Conservation (phyloP, 2,797 vertebrate genomes). For the Champsocephalus esox region DNA sequence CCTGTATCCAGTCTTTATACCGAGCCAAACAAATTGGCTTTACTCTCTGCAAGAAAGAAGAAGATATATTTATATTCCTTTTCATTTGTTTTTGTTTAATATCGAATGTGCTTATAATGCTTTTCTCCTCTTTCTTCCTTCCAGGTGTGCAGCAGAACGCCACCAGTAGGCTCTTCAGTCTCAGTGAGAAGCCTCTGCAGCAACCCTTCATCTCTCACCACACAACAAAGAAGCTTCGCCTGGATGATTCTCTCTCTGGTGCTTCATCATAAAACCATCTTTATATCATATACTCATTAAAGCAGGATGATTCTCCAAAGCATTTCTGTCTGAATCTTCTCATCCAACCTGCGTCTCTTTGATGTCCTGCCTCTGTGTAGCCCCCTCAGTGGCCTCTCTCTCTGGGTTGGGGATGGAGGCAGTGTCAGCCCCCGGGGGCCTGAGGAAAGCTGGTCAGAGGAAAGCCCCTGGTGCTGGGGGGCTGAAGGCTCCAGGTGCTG, state of each 20-base stretch:
- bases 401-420: conserved; percentile 62
- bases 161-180: conserved; percentile 4
- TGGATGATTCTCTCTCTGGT: conserved; percentile 70
- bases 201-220: conserved; percentile 45
- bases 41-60: neutral
- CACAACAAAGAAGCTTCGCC: conserved; percentile 69
- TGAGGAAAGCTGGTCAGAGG: conserved; percentile 68
- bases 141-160: conserved; percentile 56
- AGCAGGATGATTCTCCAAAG: neutral
- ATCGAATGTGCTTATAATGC: neutral
- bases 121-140: neutral
- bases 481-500: conserved; percentile 75
- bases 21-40: neutral
- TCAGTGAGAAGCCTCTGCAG: conserved; percentile 58
- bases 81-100: neutral
- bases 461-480: conserved; percentile 59
- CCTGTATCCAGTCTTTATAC: no score
- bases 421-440: conserved; percentile 31
- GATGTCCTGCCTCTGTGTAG: conserved; percentile 30
- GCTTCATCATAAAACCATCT: neutral
- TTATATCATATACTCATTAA: neutral
- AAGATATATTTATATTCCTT: neutral
- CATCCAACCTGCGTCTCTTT: conserved; percentile 11
- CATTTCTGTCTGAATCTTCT: conserved; percentile 27
- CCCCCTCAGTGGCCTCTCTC: conserved; percentile 51